phyloP scores from a whole-genome alignment of 2,113 vertebrate species.

The Gnathonemus longibarbis region DNA sequence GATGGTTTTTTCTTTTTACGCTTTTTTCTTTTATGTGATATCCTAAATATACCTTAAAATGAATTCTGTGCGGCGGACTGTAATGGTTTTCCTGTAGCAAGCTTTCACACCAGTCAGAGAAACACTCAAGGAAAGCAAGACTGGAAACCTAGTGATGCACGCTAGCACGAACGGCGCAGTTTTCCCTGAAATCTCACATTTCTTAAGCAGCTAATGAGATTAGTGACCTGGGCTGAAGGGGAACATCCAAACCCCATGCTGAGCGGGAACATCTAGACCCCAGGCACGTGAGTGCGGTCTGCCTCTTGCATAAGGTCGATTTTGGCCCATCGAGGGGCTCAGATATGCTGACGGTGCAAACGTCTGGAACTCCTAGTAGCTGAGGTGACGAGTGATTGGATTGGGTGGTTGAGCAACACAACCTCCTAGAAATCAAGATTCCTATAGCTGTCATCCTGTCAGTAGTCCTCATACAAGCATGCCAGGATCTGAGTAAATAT shows the following conservation, averaged over 20 bases:
- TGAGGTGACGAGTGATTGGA: not conserved
- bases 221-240: not conserved
- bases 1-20: not conserved
- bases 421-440: not conserved
- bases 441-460: not conserved
- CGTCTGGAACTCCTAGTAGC: not conserved
- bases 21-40: not conserved
- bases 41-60: not conserved
- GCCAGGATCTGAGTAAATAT: not conserved
- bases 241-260: not conserved
- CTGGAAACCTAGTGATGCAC: not conserved
- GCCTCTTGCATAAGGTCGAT: not conserved
- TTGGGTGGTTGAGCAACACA: not conserved
- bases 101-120: not conserved
- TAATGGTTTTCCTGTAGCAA: not conserved
- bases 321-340: not conserved
- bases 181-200: conserved; percentile 16
- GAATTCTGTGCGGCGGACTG: not conserved
- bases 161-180: not conserved
- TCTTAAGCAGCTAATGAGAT: conserved; percentile 18
- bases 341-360: not conserved
- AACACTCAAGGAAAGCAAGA: not conserved
- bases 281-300: not conserved
- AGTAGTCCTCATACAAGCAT: not conserved
- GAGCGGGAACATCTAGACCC: not conserved